These are phyloP conservation scores for Proales similis DNA, from an alignment of 1,140 invertebrate species.

Conservation along the genomic window DNA sequence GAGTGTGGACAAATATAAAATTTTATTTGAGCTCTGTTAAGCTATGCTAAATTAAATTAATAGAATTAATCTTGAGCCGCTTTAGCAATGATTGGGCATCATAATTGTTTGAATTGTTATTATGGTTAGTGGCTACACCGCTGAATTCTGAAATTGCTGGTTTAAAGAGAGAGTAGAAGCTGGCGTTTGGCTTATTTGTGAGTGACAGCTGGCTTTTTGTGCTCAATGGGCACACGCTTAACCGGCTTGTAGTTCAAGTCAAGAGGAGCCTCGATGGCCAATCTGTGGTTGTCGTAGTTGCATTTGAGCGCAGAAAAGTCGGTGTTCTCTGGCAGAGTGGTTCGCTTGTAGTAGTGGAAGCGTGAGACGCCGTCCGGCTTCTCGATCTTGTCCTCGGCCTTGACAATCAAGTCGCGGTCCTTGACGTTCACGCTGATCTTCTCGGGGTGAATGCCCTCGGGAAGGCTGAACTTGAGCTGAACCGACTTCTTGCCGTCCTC, in stretches of 20 bases:
- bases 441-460: slow-evolving; percentile 26
- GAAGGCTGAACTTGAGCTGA: slow-evolving; percentile 27
- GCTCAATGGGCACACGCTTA: slow-evolving; percentile 24
- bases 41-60: too few relatives aligned
- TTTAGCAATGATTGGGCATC: too few relatives aligned
- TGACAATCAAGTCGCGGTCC: slow-evolving; percentile 32
- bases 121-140: too few relatives aligned
- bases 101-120: too few relatives aligned
- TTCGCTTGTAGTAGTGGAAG: slow-evolving; percentile 33
- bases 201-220: slow-evolving; percentile 10
- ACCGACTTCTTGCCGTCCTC: slow-evolving; percentile 21
- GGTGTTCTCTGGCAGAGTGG: slow-evolving; percentile 26
- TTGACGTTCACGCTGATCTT: slow-evolving; percentile 31
- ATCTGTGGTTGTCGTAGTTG: slow-evolving; percentile 30
- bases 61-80: too few relatives aligned
- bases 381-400: slow-evolving; percentile 31
- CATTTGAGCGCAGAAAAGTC: slow-evolving; percentile 35
- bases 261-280: slow-evolving; percentile 27
- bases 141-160: too few relatives aligned
- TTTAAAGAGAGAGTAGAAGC: too few relatives aligned
- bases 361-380: slow-evolving; percentile 21
- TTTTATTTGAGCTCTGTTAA: too few relatives aligned
- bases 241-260: slow-evolving; percentile 13
- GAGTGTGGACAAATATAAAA: too few relatives aligned
- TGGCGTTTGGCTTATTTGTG: slow-evolving; percentile 28